Evolutionary conservation across 64 coral and sea anemone species (phyloP).

Genomic region (Hydrozoanthus tunicans): DNA sequence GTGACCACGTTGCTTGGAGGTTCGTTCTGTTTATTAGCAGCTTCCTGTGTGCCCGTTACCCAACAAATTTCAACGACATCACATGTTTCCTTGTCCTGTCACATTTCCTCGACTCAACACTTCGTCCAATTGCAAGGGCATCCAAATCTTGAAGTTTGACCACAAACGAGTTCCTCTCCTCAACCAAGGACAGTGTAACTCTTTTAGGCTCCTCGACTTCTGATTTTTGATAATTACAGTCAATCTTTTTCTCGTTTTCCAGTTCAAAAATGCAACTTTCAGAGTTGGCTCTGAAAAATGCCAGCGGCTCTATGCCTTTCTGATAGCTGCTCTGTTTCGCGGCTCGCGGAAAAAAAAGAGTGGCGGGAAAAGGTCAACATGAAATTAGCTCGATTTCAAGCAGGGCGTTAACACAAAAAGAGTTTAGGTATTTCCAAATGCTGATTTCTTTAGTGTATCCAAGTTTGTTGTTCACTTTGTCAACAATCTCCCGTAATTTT

Average conservation of each 20-base stretch:
- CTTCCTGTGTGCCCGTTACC: conserved; percentile 18
- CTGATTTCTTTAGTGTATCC: no score
- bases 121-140: conserved; percentile 1
- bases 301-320: conserved; percentile 1
- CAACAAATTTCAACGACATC: conserved; percentile 18
- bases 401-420: background rate
- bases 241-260: conserved; percentile 9
- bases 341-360: background rate
- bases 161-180: conserved; percentile 34
- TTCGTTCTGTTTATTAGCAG: conserved; percentile 7
- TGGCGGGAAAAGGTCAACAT: conserved; percentile 7
- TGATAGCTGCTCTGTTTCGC: conserved; percentile 35
- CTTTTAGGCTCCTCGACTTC: conserved; percentile 13
- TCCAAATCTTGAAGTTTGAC: conserved; percentile 22
- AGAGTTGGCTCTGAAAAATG: no score
- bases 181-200: conserved; percentile 13
- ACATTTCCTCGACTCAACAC: conserved; percentile 17
- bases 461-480: conserved; percentile 21
- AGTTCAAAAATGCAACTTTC: conserved; percentile 11
- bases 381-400: background rate
- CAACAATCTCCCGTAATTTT: conserved; percentile 12
- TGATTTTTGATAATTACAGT: conserved; percentile 19
- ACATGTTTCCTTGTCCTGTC: background rate
- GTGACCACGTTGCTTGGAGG: conserved; percentile 3
- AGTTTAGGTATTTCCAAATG: background rate